Conservation (phyloP, 2,888 invertebrate species). For the Chamaedrilus cognettii region DNA sequence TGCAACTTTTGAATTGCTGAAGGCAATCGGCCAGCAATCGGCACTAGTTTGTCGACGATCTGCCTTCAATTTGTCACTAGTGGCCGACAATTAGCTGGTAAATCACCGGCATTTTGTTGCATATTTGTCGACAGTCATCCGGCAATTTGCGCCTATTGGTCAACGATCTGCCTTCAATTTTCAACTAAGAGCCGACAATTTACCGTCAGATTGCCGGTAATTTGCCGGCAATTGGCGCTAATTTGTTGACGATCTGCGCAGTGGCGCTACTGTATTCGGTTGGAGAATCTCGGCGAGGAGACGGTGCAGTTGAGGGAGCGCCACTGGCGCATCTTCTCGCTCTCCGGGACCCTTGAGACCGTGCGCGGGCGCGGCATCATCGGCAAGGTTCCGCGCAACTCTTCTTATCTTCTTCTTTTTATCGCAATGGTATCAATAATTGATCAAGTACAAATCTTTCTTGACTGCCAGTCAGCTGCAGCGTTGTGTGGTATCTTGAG, state of each 20-base stretch:
- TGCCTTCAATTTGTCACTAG: no score
- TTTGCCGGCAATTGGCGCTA: no score
- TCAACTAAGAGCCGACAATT: not conserved
- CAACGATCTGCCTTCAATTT: not conserved
- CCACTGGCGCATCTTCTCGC: conserved; percentile 97
- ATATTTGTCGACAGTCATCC: not conserved
- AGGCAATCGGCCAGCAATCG: no score
- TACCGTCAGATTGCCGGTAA: not conserved
- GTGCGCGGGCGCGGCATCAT: conserved; percentile 90
- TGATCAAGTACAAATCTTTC: no score
- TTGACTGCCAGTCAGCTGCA: no score
- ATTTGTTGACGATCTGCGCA: no score
- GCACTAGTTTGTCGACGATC: no score
- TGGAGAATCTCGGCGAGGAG: conserved; percentile 89
- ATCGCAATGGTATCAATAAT: no score
- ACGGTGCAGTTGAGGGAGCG: conserved; percentile 89
- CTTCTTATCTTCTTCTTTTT: no score
- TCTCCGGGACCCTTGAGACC: conserved; percentile 85
- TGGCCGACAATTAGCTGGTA: no score
- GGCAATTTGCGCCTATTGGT: not conserved
- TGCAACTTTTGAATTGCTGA: no score
- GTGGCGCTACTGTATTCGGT: conserved; percentile 96
- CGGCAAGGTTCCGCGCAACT: conserved; percentile 72
- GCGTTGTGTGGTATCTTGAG: no score
- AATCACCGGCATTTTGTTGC: conserved; percentile 65